Evolutionary conservation across 1,140 invertebrate species (phyloP), one percentile per base, ranked within the genome.

Genomic region (Philopotamus ludificatus): DNA sequence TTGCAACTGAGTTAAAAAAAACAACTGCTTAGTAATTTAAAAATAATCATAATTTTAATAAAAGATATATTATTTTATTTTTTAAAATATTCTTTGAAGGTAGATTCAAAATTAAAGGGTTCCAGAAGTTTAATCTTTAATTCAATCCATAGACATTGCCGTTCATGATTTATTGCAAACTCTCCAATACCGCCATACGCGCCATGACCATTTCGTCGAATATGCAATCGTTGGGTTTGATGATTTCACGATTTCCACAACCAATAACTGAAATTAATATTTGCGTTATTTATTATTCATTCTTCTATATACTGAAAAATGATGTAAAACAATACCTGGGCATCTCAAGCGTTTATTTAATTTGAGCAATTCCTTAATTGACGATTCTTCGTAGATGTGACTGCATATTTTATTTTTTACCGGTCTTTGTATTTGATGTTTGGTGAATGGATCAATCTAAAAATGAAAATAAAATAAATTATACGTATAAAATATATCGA

Each of bases 401-500:
- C 81, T 79, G 71, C 84, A 85, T 1, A 74, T 64, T 39, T 59
- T 74, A 71, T 85, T 85, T 72, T 75, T 80, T 9, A 85, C 77
- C 41, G 84, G 84, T 64, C 83, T 73, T 1, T 67, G 68, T 50
- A 85, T 82, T 22, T 74, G 72, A 28, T 68, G 77, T 66, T 84
- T 84, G 3, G 82, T 80, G 50, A 85, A 81, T 21, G 84, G 83
- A 74, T 85, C 83, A 50, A 84, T 78, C 78, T 79, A 73, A 12
- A 75, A 73, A 42, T 16, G 23, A 3, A 18, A 50, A 20, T 10
- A 21, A 1, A 3, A 22, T 18, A 45, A 8, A 45, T 45, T 45
- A 15, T 45, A 9, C 16, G 16, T 8, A n/a, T 45, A 9, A 4
- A 45, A 45, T 9, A 45, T 45, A 45, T 9, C 16, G 4, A 45